phyloP scores from a whole-genome alignment of 1,140 invertebrate genomes.

The Drosophila rhopaloa region DNA sequence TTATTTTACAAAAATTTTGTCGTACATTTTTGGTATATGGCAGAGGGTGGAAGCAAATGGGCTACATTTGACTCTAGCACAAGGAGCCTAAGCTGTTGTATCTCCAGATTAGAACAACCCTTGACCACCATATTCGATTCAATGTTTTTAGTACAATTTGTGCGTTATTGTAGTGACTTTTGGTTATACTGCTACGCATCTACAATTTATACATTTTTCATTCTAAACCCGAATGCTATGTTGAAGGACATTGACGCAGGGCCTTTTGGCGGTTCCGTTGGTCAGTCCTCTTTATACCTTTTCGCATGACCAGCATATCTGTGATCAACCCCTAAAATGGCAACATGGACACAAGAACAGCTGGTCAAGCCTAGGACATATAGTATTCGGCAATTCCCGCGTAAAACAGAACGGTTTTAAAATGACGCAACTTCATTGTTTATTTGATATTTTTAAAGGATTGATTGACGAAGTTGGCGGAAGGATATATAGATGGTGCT shows the following conservation, averaged over 20 bases:
- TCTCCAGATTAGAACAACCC: conserved; percentile 44
- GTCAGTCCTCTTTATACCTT: conserved; percentile 56
- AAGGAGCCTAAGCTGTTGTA: neutral
- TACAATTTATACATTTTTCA: conserved; percentile 1
- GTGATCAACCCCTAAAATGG: conserved; percentile 65
- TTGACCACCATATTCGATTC: conserved; percentile 54
- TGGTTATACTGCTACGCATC: conserved; percentile 1
- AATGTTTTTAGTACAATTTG: conserved; percentile 33
- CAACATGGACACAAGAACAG: conserved; percentile 45
- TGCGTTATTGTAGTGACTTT: neutral
- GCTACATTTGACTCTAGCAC: neutral
- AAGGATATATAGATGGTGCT: neutral
- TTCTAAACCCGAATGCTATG: conserved; percentile 12
- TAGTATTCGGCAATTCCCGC: conserved; percentile 61
- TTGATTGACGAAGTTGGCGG: conserved; percentile 17
- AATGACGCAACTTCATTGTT: conserved; percentile 25
- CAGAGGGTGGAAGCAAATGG: conserved; percentile 8
- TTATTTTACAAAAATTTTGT: conserved; percentile 42
- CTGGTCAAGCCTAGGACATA: conserved; percentile 57
- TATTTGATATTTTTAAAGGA: conserved; percentile 11
- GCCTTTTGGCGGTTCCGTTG: conserved; percentile 28
- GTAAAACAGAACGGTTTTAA: conserved; percentile 57
- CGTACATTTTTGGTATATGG: conserved; percentile 36
- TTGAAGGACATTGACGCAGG: conserved; percentile 11
- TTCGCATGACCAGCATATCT: conserved; percentile 71